Conservation (phyloP, 2,888 invertebrate species). For the Caenorhabditis sp. region DNA sequence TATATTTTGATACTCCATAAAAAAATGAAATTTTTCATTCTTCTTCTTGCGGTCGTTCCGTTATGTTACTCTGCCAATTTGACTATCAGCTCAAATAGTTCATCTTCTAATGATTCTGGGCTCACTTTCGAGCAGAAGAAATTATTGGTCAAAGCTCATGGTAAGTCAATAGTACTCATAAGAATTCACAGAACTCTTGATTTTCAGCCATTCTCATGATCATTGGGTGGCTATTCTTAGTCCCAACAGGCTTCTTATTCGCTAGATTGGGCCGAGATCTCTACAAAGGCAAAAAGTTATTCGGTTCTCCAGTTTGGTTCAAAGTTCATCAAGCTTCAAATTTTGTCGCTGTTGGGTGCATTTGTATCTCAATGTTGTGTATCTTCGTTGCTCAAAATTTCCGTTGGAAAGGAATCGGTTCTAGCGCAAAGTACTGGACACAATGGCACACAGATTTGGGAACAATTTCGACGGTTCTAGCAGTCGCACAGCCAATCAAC, state of each 20-base stretch:
- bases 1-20: too few species aligned
- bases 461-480: conserved; percentile 19
- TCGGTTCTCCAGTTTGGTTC: conserved; percentile 42
- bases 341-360: conserved; percentile 35
- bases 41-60: too few species aligned
- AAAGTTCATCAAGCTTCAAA: conserved; percentile 41
- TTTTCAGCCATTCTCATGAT: conserved; percentile 38
- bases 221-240: conserved; percentile 46
- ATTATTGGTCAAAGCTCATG: conserved; percentile 17
- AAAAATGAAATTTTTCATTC: too few species aligned
- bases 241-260: conserved; percentile 44
- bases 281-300: conserved; percentile 26
- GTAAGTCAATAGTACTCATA: conserved; percentile 7
- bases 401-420: conserved; percentile 41
- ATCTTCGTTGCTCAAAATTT: conserved; percentile 37
- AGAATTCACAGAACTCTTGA: too few species aligned
- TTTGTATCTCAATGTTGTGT: conserved; percentile 31
- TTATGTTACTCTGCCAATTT: too few species aligned
- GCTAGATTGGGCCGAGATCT: conserved; percentile 39
- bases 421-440: conserved; percentile 22
- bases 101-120: too few species aligned
- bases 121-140: conserved; percentile 9
- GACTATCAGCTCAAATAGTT: too few species aligned
- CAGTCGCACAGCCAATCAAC: conserved; percentile 16
- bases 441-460: conserved; percentile 42